phyloP scores from a whole-genome alignment of 2,888 invertebrate species.

The Drosophila mimetica region DNA sequence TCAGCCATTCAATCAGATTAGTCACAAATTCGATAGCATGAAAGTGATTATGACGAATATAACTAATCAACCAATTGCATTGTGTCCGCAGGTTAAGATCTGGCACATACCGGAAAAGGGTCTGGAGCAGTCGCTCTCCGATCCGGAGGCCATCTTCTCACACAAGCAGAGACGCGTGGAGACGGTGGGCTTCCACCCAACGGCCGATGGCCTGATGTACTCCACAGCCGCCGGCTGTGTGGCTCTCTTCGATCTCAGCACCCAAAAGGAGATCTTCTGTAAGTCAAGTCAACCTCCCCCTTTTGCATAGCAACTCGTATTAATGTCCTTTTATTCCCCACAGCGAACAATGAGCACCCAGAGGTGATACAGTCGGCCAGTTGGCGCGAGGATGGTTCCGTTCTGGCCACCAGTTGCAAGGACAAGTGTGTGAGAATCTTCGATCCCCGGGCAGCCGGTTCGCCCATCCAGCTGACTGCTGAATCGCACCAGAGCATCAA shows the following conservation, averaged over 20 bases:
- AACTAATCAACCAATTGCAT: background rate
- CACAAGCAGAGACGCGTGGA: constrained; percentile 94
- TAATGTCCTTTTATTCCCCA: background rate
- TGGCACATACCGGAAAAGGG: constrained; percentile 95
- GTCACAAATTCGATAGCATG: background rate
- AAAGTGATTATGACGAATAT: background rate
- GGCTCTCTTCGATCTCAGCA: constrained; percentile 93
- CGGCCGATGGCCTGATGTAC: constrained; percentile 94
- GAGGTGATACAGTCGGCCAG: constrained; percentile 95
- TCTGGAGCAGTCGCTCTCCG: constrained; percentile 90
- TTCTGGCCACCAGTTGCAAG: constrained; percentile 94
- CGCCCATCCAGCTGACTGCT: constrained; percentile 87
- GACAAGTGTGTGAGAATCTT: constrained; percentile 94
- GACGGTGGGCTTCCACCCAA: constrained; percentile 95
- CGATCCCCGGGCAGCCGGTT: constrained; percentile 89
- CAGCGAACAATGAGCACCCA: constrained; percentile 90
- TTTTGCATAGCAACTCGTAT: background rate
- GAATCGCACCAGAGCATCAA: constrained; percentile 95
- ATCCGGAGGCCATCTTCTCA: constrained; percentile 92
- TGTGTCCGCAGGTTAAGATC: constrained; percentile 89
- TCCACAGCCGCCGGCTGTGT: constrained; percentile 93
- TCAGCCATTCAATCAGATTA: background rate
- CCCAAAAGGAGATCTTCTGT: constrained; percentile 92
- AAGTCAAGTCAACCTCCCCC: constrained; percentile 80
- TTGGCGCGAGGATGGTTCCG: constrained; percentile 94